These are phyloP conservation scores for Oryctes rhinoceros DNA, from an alignment of 1,140 invertebrate genomes.

Conservation along the genomic window DNA sequence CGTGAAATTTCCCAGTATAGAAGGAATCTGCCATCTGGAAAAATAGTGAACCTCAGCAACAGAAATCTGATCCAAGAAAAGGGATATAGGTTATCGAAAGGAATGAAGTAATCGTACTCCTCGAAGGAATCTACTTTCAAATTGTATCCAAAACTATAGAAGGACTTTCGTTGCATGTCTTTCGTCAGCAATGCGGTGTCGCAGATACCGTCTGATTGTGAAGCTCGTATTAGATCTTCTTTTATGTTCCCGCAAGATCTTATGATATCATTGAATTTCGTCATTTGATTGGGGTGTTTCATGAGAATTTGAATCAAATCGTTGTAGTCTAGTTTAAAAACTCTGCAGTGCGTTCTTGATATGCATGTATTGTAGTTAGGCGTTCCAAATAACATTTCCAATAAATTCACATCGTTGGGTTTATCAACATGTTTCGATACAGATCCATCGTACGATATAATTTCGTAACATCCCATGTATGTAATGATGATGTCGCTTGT, in stretches of 20 bases:
- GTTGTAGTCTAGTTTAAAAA: conserved; percentile 12
- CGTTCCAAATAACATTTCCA: conserved; percentile 4
- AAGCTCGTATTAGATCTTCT: background rate
- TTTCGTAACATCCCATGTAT: conserved; percentile 14
- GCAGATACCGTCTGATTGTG: background rate
- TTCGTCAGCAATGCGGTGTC: background rate
- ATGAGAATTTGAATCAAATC: background rate
- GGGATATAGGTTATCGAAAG: conserved; percentile 27
- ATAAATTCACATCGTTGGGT: background rate
- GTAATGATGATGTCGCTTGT: conserved; percentile 27
- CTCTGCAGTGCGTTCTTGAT: conserved; percentile 9
- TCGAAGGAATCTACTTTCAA: conserved; percentile 25
- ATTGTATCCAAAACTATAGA: conserved; percentile 39
- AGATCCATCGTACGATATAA: background rate
- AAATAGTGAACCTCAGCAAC: conserved; percentile 33
- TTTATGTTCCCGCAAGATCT: background rate
- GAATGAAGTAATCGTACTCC: conserved; percentile 42
- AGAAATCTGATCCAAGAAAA: conserved; percentile 36
- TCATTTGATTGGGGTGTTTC: background rate
- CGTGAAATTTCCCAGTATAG: conserved; percentile 41
- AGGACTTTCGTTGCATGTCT: background rate
- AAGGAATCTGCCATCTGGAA: conserved; percentile 41
- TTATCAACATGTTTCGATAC: background rate
- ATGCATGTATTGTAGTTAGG: conserved; percentile 17
- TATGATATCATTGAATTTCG: background rate